Conservation (phyloP, 2,113 vertebrate genomes). For the Hippocampus barbouri region DNA sequence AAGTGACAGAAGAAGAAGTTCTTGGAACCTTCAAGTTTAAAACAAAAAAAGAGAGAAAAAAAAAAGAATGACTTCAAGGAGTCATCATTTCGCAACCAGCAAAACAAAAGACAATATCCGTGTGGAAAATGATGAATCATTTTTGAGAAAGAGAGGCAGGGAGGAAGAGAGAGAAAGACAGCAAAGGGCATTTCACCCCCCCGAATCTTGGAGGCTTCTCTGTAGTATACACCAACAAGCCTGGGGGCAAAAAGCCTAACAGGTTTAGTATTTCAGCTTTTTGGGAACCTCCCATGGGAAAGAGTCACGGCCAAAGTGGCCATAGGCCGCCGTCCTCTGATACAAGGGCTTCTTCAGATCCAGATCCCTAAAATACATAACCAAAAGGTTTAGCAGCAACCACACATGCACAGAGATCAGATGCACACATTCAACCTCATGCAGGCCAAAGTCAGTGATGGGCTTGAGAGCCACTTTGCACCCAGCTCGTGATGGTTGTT, state of each 20-base stretch:
- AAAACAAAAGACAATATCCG: constrained; percentile 38
- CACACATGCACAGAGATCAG: constrained; percentile 5
- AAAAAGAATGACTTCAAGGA: constrained; percentile 28
- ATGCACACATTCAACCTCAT: constrained; percentile 29
- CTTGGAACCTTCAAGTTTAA: constrained; percentile 33
- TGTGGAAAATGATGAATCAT: neutral
- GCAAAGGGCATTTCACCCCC: constrained; percentile 78
- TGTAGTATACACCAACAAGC: constrained; percentile 92
- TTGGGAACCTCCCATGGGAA: constrained; percentile 97
- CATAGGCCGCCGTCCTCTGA: constrained; percentile 97
- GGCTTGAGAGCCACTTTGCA: neutral
- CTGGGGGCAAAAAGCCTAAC: constrained; percentile 86
- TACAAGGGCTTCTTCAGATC: constrained; percentile 98
- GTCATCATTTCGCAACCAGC: constrained; percentile 42
- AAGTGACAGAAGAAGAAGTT: constrained; percentile 21
- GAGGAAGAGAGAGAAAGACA: constrained; percentile 27
- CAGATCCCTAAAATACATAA: constrained; percentile 98
- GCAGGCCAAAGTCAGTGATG: constrained; percentile 9
- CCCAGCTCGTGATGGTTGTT: constrained; percentile 9
- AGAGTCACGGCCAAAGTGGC: constrained; percentile 96
- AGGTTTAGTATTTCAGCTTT: constrained; percentile 93
- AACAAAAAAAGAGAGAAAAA: neutral
- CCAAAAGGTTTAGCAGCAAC: constrained; percentile 79
- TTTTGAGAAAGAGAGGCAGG: constrained; percentile 16
- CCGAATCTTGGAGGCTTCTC: constrained; percentile 88